A percentile compares a stretch with the other conserved stretches of the same genome.
These are phyloP conservation scores for Seira musarum DNA, from an alignment of 2,888 invertebrate species.

Conservation along the genomic window DNA sequence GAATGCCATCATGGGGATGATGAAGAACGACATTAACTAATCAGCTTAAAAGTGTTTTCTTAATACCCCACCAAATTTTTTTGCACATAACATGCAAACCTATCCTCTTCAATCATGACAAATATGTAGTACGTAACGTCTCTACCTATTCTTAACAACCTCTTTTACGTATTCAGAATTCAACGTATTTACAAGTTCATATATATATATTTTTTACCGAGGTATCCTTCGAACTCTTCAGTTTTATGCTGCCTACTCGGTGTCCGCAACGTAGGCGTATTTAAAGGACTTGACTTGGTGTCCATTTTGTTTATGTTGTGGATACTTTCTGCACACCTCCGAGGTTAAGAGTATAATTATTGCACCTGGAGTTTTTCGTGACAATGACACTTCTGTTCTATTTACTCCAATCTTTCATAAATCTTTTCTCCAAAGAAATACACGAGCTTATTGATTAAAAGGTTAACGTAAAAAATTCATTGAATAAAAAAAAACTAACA, in stretches of 20 bases:
- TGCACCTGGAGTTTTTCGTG: no score
- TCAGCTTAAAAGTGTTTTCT: background rate
- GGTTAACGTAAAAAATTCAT: no score
- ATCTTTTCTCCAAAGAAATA: no score
- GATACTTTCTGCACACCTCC: background rate
- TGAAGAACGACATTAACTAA: background rate
- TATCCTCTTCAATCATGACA: background rate
- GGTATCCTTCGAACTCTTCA: constrained; percentile 67
- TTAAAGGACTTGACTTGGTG: constrained; percentile 45
- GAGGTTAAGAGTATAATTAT: no score
- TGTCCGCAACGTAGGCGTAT: constrained; percentile 47
- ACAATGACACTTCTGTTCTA: no score
- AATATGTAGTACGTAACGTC: background rate
- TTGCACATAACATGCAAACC: background rate
- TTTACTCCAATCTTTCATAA: no score
- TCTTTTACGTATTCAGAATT: no score
- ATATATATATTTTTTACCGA: constrained; percentile 65
- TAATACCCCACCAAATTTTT: no score
- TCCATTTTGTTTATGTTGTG: constrained; percentile 18
- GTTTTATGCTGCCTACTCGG: constrained; percentile 60
- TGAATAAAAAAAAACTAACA: no score
- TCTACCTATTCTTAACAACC: no score
- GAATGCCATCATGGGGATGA: constrained; percentile 27
- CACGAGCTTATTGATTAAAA: no score
- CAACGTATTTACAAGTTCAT: no score